Percentiles rank a stretch among this genome's conserved stretches.
phyloP scores from a whole-genome alignment of 2,113 vertebrate genomes.

The Oncorhynchus tshawytscha region DNA sequence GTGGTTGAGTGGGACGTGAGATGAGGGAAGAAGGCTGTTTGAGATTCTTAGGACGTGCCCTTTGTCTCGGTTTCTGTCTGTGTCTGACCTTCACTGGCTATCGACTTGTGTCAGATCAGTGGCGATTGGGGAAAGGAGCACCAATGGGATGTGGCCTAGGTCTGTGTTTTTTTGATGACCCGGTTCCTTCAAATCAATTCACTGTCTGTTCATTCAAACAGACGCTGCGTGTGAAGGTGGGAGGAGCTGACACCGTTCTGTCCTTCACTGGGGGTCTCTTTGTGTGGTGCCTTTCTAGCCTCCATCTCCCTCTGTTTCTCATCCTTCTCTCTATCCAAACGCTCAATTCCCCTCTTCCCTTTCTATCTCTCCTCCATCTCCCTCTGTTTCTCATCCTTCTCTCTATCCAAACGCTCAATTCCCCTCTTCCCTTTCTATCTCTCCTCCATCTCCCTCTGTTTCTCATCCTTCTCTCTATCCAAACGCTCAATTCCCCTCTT shows the following conservation, averaged over 20 bases:
- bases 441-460: neutral
- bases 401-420: neutral
- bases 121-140: neutral
- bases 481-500: neutral
- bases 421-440: neutral
- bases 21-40: constrained; percentile 19
- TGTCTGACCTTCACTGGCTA: neutral
- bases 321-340: neutral
- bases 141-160: neutral
- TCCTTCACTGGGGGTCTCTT: neutral
- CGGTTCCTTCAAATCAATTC: too few relatives aligned
- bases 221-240: neutral
- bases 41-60: neutral
- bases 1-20: constrained; percentile 22
- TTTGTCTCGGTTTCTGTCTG: neutral
- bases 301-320: neutral
- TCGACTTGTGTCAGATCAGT: neutral
- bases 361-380: neutral
- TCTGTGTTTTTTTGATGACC: neutral
- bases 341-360: neutral
- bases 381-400: neutral
- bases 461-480: neutral
- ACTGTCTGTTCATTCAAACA: too few relatives aligned
- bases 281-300: neutral
- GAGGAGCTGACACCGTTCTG: neutral